Conservation (phyloP, 30 jellyfish, hydroid and myxozoan genomes). For the Aurelia aurita region DNA sequence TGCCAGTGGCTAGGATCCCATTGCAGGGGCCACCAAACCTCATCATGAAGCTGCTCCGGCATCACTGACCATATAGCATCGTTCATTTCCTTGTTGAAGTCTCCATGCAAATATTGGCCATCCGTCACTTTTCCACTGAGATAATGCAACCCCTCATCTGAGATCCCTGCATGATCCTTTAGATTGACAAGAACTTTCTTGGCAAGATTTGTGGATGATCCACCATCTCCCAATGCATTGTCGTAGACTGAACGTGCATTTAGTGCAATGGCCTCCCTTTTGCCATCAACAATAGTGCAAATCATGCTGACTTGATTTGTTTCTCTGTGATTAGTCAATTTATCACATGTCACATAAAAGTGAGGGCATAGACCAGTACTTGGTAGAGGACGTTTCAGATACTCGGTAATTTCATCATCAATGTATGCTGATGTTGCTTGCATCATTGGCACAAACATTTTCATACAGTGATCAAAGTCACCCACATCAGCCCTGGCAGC, state of each 20-base stretch:
- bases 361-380: constrained; percentile 27
- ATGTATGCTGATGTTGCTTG: constrained; percentile 11
- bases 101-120: too few relatives aligned
- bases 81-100: background rate
- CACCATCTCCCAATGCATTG: constrained; percentile 8
- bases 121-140: constrained; percentile 23
- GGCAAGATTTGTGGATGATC: background rate
- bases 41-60: background rate
- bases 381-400: background rate
- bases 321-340: constrained; percentile 17
- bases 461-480: constrained; percentile 40
- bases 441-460: constrained; percentile 23
- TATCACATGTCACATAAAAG: constrained; percentile 12
- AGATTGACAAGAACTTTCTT: background rate
- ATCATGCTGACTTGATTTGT: constrained; percentile 46
- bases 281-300: constrained; percentile 23
- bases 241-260: background rate
- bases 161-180: background rate
- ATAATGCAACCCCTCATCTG: background rate
- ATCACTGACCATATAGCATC: background rate
- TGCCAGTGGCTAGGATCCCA: too few relatives aligned
- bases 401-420: background rate
- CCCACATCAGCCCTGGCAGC: constrained; percentile 56
- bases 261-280: constrained; percentile 18
- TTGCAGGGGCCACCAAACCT: constrained; percentile 1